Percentiles rank a stretch among this genome's conserved stretches.
These are phyloP conservation scores for Rhadina sibilatrix DNA, from an alignment of 2,113 vertebrate species.

Conservation along the genomic window DNA sequence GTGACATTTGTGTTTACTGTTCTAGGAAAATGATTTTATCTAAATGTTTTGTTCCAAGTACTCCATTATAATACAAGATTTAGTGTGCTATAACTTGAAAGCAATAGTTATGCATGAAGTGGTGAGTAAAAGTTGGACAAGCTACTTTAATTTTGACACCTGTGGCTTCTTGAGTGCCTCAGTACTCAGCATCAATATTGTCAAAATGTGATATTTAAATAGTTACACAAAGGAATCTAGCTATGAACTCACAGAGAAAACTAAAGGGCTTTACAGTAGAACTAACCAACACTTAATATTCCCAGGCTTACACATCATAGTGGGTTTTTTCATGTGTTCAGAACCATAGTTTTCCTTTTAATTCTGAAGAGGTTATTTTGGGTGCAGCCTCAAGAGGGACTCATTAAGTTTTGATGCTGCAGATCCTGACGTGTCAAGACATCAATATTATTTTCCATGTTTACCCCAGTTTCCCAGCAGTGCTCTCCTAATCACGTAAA, in stretches of 20 bases:
- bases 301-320: not conserved
- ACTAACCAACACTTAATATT: not conserved
- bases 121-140: not conserved
- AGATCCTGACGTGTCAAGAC: not conserved
- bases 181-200: not conserved
- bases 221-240: not conserved
- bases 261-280: not conserved
- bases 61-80: not conserved
- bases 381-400: not conserved
- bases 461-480: not conserved
- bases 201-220: not conserved
- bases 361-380: not conserved
- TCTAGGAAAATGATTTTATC: not conserved
- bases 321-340: not conserved
- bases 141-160: not conserved
- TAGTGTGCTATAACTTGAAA: not conserved
- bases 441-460: conserved; percentile 2
- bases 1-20: not conserved
- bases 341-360: not conserved
- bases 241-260: not conserved
- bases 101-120: not conserved
- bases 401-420: not conserved
- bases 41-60: not conserved
- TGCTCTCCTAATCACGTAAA: not conserved
- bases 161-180: not conserved